These are phyloP conservation scores for Arion vulgaris DNA, from an alignment of 1,140 invertebrate genomes.

Conservation along the genomic window DNA sequence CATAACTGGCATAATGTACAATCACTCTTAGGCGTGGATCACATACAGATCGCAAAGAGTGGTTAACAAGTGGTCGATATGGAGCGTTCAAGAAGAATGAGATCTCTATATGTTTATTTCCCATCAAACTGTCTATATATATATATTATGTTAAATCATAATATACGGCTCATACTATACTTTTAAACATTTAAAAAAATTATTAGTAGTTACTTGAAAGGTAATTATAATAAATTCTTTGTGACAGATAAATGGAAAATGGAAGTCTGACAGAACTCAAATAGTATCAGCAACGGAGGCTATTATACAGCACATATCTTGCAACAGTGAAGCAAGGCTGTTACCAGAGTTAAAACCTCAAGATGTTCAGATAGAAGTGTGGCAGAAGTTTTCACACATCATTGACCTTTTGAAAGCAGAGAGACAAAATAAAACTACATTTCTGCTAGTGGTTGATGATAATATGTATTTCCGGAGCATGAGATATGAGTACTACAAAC, in stretches of 20 bases:
- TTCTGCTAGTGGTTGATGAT: constrained; percentile 26
- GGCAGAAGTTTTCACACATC: neutral
- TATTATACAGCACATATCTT: neutral
- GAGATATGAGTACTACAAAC: constrained; percentile 26
- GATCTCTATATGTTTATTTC: no score
- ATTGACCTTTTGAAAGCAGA: neutral
- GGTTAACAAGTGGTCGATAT: no score
- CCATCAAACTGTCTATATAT: no score
- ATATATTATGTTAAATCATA: no score
- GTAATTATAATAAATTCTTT: no score
- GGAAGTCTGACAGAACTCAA: neutral
- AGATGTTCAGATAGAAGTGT: neutral
- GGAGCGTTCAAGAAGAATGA: no score
- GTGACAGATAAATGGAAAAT: neutral
- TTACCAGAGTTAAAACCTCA: neutral
- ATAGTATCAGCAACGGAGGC: neutral
- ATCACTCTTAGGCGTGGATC: no score
- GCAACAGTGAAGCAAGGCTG: neutral
- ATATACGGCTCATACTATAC: no score
- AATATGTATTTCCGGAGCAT: constrained; percentile 25
- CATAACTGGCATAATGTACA: no score
- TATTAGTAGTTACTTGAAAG: no score
- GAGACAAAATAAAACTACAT: neutral
- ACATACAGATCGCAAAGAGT: no score
- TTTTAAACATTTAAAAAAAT: no score